phyloP scores from a whole-genome alignment of 2,113 vertebrate species.

The Candoia aspera region DNA sequence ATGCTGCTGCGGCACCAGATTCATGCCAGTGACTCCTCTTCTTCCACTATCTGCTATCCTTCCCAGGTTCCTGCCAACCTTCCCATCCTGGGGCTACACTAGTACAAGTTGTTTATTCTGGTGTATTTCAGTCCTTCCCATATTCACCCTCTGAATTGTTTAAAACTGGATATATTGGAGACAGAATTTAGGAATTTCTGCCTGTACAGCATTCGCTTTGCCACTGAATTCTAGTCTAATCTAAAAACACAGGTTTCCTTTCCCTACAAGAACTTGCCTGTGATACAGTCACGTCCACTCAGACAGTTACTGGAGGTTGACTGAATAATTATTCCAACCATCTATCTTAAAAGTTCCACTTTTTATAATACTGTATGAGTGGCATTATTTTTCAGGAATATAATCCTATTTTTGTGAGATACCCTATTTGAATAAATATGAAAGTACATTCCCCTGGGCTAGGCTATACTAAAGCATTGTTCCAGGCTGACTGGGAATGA shows the following conservation, averaged over 20 bases:
- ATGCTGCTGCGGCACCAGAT: background rate
- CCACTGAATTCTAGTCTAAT: background rate
- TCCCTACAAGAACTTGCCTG: no score
- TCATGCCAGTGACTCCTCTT: background rate
- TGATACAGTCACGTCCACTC: no score
- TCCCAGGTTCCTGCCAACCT: no score
- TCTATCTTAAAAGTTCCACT: background rate
- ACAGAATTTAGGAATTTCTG: background rate
- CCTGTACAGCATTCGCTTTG: no score
- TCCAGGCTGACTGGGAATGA: no score
- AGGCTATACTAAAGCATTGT: no score
- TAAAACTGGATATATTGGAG: background rate
- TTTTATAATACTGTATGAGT: no score
- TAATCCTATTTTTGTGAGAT: background rate
- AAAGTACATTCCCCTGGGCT: background rate
- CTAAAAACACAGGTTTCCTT: background rate
- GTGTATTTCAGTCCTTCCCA: no score
- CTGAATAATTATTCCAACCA: background rate
- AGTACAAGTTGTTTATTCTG: no score
- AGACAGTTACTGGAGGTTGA: background rate
- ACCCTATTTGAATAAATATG: background rate
- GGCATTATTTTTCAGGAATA: background rate
- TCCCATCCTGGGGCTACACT: no score
- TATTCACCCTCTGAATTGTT: background rate
- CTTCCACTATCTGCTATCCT: no score